phyloP scores from a whole-genome alignment of 2,888 invertebrate species.

The Apodemia zela region DNA sequence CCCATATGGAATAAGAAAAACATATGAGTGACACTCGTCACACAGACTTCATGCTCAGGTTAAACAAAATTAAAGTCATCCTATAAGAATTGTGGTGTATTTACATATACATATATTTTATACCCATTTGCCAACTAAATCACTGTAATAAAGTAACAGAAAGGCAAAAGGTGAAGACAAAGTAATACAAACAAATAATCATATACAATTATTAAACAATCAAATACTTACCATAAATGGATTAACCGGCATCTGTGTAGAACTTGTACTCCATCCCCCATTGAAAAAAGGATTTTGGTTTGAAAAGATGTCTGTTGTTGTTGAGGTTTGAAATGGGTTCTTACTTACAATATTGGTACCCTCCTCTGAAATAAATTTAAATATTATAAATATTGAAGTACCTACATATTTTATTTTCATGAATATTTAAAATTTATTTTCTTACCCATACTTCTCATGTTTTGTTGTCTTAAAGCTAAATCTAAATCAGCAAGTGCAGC shows the following conservation, averaged over 20 bases:
- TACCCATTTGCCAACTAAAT: too few species aligned
- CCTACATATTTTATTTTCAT: too few species aligned
- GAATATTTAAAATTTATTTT: constrained; percentile 6
- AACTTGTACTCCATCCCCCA: constrained; percentile 60
- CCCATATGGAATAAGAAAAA: too few species aligned
- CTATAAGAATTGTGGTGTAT: too few species aligned
- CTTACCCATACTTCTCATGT: constrained; percentile 70
- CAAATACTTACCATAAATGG: constrained; percentile 64
- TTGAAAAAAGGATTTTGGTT: constrained; percentile 73
- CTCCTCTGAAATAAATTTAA: constrained; percentile 56
- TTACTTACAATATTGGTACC: constrained; percentile 53
- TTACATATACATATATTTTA: too few species aligned
- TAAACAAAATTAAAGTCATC: too few species aligned
- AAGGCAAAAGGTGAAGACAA: too few species aligned
- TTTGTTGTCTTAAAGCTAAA: constrained; percentile 83
- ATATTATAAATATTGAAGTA: background rate
- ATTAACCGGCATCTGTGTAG: constrained; percentile 57
- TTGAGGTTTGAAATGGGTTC: constrained; percentile 73
- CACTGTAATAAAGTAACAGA: too few species aligned
- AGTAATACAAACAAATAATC: too few species aligned
- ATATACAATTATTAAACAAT: constrained; percentile 17
- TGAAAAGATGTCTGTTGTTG: constrained; percentile 63
- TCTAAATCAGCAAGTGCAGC: constrained; percentile 97
- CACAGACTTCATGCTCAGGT: too few species aligned
- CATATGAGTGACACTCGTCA: too few species aligned